Evolutionary conservation across 35 echinoderm and acorn worm genomes (phyloP).

Genomic region (Lytechinus pictus): DNA sequence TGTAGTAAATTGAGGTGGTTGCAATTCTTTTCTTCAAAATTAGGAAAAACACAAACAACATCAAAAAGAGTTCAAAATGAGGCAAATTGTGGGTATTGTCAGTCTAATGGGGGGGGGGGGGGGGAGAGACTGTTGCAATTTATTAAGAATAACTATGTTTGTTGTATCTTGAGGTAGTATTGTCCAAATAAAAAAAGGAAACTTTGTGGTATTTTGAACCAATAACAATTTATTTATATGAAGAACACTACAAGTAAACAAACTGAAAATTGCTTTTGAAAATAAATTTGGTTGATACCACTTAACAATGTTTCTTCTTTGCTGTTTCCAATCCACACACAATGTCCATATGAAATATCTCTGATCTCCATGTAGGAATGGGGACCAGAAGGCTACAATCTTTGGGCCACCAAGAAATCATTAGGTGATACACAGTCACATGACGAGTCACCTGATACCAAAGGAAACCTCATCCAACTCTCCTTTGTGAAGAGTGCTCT

Average conservation of each 20-base stretch:
- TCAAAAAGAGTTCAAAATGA: too few species aligned
- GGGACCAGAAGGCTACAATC: conserved; percentile 89
- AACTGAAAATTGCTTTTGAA: background rate
- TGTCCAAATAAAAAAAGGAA: background rate
- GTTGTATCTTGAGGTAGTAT: background rate
- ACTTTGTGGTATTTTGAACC: background rate
- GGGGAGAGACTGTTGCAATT: too few species aligned
- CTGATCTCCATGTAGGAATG: conserved; percentile 74
- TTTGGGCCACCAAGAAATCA: conserved; percentile 82
- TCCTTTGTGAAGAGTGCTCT: conserved; percentile 96
- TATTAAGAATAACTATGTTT: background rate
- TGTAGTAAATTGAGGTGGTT: too few species aligned
- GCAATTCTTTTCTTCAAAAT: too few species aligned
- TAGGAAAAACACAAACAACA: too few species aligned
- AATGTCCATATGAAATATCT: background rate
- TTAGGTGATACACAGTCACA: background rate
- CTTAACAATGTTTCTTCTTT: background rate
- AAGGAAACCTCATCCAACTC: conserved; percentile 82
- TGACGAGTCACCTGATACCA: conserved; percentile 47
- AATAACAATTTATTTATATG: background rate
- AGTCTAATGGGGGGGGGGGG: too few species aligned
- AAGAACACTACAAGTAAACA: background rate
- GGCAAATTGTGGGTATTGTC: too few species aligned
- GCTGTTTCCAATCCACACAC: background rate
- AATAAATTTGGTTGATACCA: background rate